Evolutionary conservation across 1,140 invertebrate genomes (phyloP), one percentile per base, ranked within the genome.

Genomic region (Drosophila kohkoa): DNA sequence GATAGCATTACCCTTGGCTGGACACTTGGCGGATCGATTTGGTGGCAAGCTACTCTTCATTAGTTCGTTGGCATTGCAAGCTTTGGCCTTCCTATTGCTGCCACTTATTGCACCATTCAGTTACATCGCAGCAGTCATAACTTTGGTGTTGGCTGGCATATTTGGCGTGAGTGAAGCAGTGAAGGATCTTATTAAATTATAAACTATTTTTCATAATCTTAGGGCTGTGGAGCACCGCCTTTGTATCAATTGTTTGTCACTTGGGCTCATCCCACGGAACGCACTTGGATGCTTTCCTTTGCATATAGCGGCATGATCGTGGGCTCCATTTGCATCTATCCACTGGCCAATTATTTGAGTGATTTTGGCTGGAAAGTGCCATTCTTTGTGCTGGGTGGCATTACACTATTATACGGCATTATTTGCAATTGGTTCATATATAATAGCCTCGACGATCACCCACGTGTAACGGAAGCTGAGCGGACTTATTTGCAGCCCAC

Each of bases 181-280:
- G 4, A 6, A 10, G 4, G 1, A 20, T 20, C 0, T 20, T 20
- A 1, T 2, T 20, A 6, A 45, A 46, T 3, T 25, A 11, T 35
- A 0, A 10, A 35, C 10, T 11, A 11, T 48, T 32, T 32, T n/a
- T 1, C 6, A 48, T 32, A 3, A 45, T n/a, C 38, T 1, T 46
- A 92, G 91, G 91, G 88, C 25, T 90, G 83, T 41, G 85, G 85
- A 8, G 71, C 86, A 60, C 91, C 91, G 5, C 58, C 91, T 5
- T 5, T 91, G 6, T 92, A 92, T 45, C 91, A 92, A 45, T 60
- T 92, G 0, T 92, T 87, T 20, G 81, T 91, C 4, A 65, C 71
- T 8, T 92, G 91, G 91, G 82, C 91, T 0, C 91, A 92, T 86
- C 91, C 88, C 25, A 76, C 70, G n/a, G 91, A 92, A 41, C 80